A percentile compares a stretch with the other conserved stretches of the same genome.
Evolutionary conservation across 2,888 invertebrate species (phyloP).

Genomic region (Corbicula japonica): DNA sequence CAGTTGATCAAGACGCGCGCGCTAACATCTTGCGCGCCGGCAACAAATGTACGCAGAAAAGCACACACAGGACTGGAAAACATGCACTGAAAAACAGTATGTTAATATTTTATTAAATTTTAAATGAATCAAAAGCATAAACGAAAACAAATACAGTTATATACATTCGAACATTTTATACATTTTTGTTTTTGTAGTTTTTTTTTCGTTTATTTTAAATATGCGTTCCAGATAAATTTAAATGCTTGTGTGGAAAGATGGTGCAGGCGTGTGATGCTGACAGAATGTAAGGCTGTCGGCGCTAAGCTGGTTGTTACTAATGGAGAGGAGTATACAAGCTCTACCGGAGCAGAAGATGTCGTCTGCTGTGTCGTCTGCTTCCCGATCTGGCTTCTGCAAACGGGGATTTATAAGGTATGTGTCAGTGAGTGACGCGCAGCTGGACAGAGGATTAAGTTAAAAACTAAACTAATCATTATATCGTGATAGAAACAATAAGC

Average conservation of each 20-base stretch:
- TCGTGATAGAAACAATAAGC: no score
- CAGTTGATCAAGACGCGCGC: no score
- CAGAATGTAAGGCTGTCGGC: slow-evolving; percentile 72
- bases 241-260: slow-evolving; percentile 75
- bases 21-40: no score
- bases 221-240: slow-evolving; percentile 68
- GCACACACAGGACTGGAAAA: not conserved
- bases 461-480: no score
- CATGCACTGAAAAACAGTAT: not conserved
- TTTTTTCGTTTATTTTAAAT: not conserved
- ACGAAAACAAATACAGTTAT: not conserved
- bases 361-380: slow-evolving; percentile 72
- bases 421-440: no score
- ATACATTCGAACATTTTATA: not conserved
- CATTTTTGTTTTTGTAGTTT: not conserved
- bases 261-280: slow-evolving; percentile 71
- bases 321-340: slow-evolving; percentile 69
- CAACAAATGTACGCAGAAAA: no score
- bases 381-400: slow-evolving; percentile 71
- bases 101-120: not conserved
- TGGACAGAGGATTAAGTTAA: no score
- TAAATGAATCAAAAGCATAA: not conserved
- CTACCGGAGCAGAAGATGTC: slow-evolving; percentile 53
- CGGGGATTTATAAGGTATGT: slow-evolving; percentile 69
- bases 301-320: slow-evolving; percentile 78